Base-by-base conservation (phyloP, 2,113 vertebrate species). In the Myotis brandtii region DNA sequence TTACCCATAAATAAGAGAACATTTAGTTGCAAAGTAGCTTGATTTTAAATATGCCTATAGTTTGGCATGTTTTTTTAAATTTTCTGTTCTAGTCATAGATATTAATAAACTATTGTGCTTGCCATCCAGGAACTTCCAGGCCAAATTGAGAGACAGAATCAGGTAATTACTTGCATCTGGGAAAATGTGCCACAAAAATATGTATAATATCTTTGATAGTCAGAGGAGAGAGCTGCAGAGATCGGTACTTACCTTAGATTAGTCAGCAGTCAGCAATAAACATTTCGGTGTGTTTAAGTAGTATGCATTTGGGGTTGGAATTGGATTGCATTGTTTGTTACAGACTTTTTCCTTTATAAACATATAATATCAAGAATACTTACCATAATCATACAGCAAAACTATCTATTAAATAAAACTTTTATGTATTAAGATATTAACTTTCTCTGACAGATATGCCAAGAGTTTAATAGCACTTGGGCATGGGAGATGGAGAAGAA, bases 401-500 rank as follows among this genome's bases (percentile, higher is more conserved):
- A 73, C 30, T 86, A 34, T 27, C 12, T 79, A 5, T 80, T 80
- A 62, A 89, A 66, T 73, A 17, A 92, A 94, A 94, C 40, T 87
- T 88, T 86, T 62, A 25, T 82, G 2, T 86, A 81, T 95, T 95
- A 84, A 95, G 37, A 91, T 87, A 32, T 73, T 97, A 79, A 0
- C 6, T 98, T 98, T 98, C 30, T 96, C 70, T 95, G 93, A 96
- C 91, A 99, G 99, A 99, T 99, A 95, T 99, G 99, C 97, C 99
- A 99, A 98, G 99, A 99, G 76, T 98, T 99, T 98, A 99, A 99
- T 98, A 99, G 98, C 92, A 99, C 99, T 40, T 99, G 99, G 99
- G 99, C 99, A 0, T 99, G 99, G 99, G 99, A 99, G 97, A 99
- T 99, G 98, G 99, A 99, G 95, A 99, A 99, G 98, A 99, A 99